Conservation (phyloP, 2,113 vertebrate genomes). For the Callocephalon fimbriatum region DNA sequence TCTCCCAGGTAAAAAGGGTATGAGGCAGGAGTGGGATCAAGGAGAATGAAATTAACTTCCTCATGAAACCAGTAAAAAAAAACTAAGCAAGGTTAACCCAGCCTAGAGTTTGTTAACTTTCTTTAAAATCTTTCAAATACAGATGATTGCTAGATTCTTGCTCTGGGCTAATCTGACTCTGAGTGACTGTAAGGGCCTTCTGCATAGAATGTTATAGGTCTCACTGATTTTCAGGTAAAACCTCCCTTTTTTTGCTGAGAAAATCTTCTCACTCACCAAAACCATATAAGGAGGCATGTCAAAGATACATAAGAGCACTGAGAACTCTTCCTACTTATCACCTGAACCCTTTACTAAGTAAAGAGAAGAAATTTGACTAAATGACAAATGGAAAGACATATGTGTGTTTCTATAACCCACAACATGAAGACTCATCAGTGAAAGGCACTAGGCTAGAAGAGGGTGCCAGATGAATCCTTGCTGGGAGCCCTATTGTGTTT, state of each 20-base stretch:
- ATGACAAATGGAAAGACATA: neutral
- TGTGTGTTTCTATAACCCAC: neutral
- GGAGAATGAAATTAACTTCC: neutral
- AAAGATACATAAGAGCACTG: neutral
- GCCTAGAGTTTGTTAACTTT: neutral
- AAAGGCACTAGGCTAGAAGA: neutral
- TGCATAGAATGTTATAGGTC: neutral
- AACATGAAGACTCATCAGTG: neutral
- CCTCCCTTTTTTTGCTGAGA: neutral
- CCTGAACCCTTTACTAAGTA: neutral
- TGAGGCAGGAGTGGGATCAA: neutral
- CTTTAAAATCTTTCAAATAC: neutral
- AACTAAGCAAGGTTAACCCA: neutral
- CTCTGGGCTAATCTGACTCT: neutral
- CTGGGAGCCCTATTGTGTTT: neutral
- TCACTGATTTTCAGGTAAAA: neutral
- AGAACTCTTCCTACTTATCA: neutral
- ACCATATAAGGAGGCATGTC: neutral
- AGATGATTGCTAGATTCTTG: neutral
- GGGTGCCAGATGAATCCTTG: neutral
- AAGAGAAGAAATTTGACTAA: neutral
- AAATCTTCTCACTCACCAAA: neutral
- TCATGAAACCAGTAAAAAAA: neutral
- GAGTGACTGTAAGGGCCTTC: neutral
- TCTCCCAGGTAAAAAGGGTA: neutral